Percentiles rank a stretch among this genome's conserved stretches.
phyloP scores from a whole-genome alignment of 2,113 vertebrate genomes.

The Clarias macrocephalus region DNA sequence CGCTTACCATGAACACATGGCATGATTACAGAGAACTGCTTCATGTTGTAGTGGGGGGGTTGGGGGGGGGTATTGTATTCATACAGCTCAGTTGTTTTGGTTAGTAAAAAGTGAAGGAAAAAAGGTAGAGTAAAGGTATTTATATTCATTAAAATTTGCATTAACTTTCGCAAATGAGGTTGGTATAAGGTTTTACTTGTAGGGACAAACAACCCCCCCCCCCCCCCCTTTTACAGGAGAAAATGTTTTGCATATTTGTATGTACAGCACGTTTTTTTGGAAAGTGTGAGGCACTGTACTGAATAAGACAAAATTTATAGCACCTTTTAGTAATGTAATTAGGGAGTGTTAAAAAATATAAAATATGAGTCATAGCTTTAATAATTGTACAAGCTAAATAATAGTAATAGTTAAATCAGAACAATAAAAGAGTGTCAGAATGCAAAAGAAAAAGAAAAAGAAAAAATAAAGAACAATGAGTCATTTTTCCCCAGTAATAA shows the following conservation, averaged over 20 bases:
- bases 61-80: too few species aligned
- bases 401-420: background rate
- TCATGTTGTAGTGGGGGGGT: too few species aligned
- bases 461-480: background rate
- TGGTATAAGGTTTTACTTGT: background rate
- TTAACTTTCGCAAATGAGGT: background rate
- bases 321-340: background rate
- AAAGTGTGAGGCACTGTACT: background rate
- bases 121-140: background rate
- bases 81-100: background rate
- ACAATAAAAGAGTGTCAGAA: background rate
- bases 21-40: conserved; percentile 14
- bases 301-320: background rate
- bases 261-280: background rate
- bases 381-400: background rate
- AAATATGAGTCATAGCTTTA: background rate
- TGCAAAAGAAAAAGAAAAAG: background rate
- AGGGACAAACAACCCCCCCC: background rate
- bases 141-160: background rate
- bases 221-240: background rate
- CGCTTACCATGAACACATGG: conserved; percentile 24
- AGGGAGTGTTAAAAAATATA: background rate
- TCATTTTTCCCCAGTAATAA: background rate
- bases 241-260: background rate
- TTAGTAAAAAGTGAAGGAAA: background rate